phyloP scores from a whole-genome alignment of 2,888 invertebrate genomes.

The Cheilosia scutellata region DNA sequence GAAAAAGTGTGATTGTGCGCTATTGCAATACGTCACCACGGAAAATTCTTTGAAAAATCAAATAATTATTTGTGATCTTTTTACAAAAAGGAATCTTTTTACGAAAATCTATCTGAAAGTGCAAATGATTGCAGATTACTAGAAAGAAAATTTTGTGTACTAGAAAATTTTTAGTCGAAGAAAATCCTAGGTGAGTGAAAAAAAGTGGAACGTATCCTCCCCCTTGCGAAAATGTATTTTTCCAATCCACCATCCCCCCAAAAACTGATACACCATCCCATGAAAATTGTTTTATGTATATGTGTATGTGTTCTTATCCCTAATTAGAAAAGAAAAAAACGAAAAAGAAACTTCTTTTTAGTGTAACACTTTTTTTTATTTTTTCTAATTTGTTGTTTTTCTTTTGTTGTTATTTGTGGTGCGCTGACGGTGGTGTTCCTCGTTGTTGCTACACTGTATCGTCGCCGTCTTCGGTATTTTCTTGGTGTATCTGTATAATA shows the following conservation, averaged over 20 bases:
- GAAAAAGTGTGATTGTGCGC: slow-evolving; percentile 47
- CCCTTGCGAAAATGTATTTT: slow-evolving; percentile 62
- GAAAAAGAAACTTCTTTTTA: slow-evolving; percentile 20
- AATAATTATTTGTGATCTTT: slow-evolving; percentile 11
- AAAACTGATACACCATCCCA: slow-evolving; percentile 27
- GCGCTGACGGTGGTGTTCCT: slow-evolving; percentile 27
- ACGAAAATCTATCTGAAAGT: slow-evolving; percentile 7
- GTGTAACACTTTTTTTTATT: slow-evolving; percentile 33
- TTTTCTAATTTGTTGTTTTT: slow-evolving; percentile 59
- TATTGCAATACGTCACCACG: slow-evolving; percentile 43
- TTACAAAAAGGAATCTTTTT: slow-evolving; percentile 1
- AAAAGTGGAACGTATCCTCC: slow-evolving; percentile 74
- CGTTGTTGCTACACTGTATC: slow-evolving; percentile 23
- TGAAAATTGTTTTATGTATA: slow-evolving; percentile 46
- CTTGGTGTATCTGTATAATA: slow-evolving; percentile 4
- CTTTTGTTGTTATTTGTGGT: slow-evolving; percentile 44
- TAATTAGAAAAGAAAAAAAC: slow-evolving; percentile 61
- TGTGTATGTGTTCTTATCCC: slow-evolving; percentile 61
- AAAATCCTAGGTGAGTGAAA: slow-evolving; percentile 52
- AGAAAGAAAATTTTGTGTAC: slow-evolving; percentile 19
- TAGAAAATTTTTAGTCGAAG: background rate
- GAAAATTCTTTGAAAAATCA: slow-evolving; percentile 29
- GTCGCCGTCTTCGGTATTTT: slow-evolving; percentile 45
- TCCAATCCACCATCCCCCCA: slow-evolving; percentile 47
- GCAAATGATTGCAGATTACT: slow-evolving; percentile 33